Conservation (phyloP, 1,140 invertebrate species). For the Probaryconus sp. region DNA sequence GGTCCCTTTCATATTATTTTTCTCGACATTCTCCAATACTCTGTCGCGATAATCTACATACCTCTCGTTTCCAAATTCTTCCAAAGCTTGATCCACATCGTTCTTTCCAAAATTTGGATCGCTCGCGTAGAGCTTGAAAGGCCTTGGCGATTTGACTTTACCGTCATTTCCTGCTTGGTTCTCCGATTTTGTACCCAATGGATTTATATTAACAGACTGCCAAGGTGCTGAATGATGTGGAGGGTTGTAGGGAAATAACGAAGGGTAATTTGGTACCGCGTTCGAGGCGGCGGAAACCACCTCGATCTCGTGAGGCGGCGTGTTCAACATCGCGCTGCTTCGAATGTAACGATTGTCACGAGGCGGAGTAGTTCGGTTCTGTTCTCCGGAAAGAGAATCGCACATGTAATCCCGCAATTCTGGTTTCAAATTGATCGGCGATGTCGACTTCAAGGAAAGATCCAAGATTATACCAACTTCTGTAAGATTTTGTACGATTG, state of each 20-base stretch:
- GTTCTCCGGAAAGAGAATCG: slow-evolving; percentile 5
- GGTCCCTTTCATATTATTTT: slow-evolving; percentile 78
- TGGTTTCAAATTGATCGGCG: background rate
- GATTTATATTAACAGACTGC: too few species aligned
- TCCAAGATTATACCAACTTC: slow-evolving; percentile 23
- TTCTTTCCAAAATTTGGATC: too few species aligned
- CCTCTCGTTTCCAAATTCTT: slow-evolving; percentile 24
- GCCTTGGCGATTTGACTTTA: too few species aligned
- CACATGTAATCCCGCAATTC: background rate
- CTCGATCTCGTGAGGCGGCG: slow-evolving; percentile 35
- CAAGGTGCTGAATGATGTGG: too few species aligned
- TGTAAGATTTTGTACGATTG: too few species aligned
- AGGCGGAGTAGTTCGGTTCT: background rate
- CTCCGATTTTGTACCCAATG: too few species aligned
- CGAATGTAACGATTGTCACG: slow-evolving; percentile 11
- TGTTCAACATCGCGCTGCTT: slow-evolving; percentile 37
- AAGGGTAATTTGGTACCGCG: slow-evolving; percentile 11
- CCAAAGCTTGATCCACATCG: too few species aligned
- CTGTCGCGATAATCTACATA: slow-evolving; percentile 32
- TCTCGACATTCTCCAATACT: slow-evolving; percentile 21
- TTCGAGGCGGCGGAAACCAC: background rate
- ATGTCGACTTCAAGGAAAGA: slow-evolving; percentile 29
- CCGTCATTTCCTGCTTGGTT: too few species aligned
- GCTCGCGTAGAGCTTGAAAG: too few species aligned
- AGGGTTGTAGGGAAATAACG: too few species aligned